phyloP scores from a whole-genome alignment of 2,888 invertebrate genomes.

The Drosophila subquinaria region DNA sequence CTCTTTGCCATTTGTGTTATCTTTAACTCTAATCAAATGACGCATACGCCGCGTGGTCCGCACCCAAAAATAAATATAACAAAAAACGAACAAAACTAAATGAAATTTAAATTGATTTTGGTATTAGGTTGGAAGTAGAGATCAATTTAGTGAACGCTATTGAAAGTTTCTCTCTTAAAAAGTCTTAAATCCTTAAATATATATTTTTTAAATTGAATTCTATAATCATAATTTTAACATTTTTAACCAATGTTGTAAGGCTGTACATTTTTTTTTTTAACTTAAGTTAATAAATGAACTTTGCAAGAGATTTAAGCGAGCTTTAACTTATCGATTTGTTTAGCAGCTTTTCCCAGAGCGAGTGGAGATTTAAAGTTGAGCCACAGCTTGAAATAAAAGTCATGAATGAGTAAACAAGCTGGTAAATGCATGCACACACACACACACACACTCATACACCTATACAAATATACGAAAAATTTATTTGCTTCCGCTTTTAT shows the following conservation, averaged over 20 bases:
- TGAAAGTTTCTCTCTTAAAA: no score
- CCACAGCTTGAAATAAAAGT: constrained; percentile 45
- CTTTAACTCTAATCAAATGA: constrained; percentile 46
- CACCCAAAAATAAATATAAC: neutral
- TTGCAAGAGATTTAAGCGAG: neutral
- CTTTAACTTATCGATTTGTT: constrained; percentile 66
- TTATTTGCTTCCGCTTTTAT: constrained; percentile 66
- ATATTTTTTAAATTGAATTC: neutral
- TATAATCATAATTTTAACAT: neutral
- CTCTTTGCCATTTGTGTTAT: constrained; percentile 22
- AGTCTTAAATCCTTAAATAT: no score
- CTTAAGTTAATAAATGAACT: neutral
- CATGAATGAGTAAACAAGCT: constrained; percentile 70
- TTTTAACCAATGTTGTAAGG: neutral
- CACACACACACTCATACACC: constrained; percentile 3
- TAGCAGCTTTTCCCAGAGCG: constrained; percentile 11
- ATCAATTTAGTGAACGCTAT: neutral
- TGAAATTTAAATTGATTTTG: constrained; percentile 19
- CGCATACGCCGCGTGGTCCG: constrained; percentile 57
- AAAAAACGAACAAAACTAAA: constrained; percentile 7
- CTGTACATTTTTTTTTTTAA: neutral
- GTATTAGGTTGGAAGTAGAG: neutral
- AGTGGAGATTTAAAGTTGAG: constrained; percentile 21
- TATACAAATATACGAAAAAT: constrained; percentile 31
- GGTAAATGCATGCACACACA: constrained; percentile 23